Evolutionary conservation across 2,888 invertebrate genomes (phyloP), one percentile per base, ranked within the genome.

Genomic region (Gerris lacustris): DNA sequence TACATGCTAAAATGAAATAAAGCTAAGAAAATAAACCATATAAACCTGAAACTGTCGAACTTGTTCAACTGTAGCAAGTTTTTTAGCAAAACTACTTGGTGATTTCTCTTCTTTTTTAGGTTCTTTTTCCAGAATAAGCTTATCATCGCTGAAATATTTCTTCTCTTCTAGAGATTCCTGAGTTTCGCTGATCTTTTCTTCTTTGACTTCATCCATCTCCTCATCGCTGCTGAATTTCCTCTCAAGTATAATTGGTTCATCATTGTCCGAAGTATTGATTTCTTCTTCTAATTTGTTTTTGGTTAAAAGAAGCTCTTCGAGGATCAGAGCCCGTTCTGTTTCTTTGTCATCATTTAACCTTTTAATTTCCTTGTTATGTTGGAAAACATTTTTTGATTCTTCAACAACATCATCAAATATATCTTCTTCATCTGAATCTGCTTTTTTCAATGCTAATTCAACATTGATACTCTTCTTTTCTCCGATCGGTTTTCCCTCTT

Each of bases 21-120:
- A 31, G 31, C 1, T 31, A 31, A 31, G 4, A 31, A 31, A 31
- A 31, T 31, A 31, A 31, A 31, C 31, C 1, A 4, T 31, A 31
- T 31, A 31, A 9, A 64, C 64, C 31, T 64, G 64, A 18, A 64
- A 64, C 31, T 64, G 64, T 64, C 64, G 11, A 64, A 64, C 64
- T 64, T 64, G 64, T 9, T 64, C 64, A n/a, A 64, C 64, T n/a
- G 64, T 64, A 18, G 7, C 17, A 9, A 64, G 31, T 18, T 64
- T 64, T 64, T 64, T 11, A 64, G 31, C 18, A 64, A 64, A 64
- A 55, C 55, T 55, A 55, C 5, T 55, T 64, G 64, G 31, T 64
- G 64, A 64, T 17, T 64, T 64, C 11, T 64, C 7, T 18, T 64
- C 64, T 18, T 31, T 64, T 64, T 64, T 31, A 31, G 1, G 31